A percentile compares a stretch with the other conserved stretches of the same genome.
These are phyloP conservation scores for Syngnathus scovelli DNA, from an alignment of 2,113 vertebrate genomes.

Conservation along the genomic window DNA sequence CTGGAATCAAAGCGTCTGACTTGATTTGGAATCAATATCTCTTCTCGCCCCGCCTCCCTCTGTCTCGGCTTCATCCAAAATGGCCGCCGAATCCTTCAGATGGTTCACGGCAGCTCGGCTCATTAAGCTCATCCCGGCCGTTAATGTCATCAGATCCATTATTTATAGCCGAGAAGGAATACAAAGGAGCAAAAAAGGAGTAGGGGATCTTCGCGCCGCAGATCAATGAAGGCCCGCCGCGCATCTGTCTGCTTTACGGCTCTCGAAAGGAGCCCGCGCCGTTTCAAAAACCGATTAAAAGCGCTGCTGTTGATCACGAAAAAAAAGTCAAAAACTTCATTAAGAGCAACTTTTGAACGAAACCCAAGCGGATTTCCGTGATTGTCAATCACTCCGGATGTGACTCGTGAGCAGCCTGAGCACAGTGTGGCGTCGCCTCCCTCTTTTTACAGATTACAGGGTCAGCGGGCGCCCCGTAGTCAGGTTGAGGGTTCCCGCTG, in stretches of 20 bases:
- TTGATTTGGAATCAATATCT: constrained; percentile 42
- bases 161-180: constrained; percentile 57
- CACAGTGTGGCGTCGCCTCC: too few relatives aligned
- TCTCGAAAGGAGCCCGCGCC: background rate
- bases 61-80: constrained; percentile 11
- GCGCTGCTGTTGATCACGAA: too few relatives aligned
- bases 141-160: constrained; percentile 60
- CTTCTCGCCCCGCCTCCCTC: constrained; percentile 7
- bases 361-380: too few relatives aligned
- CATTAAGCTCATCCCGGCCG: constrained; percentile 41
- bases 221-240: constrained; percentile 28
- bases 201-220: constrained; percentile 10
- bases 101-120: constrained; percentile 35
- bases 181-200: constrained; percentile 41
- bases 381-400: too few relatives aligned
- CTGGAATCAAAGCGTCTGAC: constrained; percentile 25
- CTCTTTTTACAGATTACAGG: constrained; percentile 1
- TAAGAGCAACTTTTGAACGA: too few relatives aligned
- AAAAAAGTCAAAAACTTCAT: too few relatives aligned
- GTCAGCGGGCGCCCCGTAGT: constrained; percentile 28
- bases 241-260: constrained; percentile 5
- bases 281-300: background rate
- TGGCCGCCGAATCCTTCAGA: constrained; percentile 23
- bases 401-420: too few relatives aligned
- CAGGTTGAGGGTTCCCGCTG: constrained; percentile 2